These are phyloP conservation scores for Myotis planiceps DNA, from an alignment of 2,797 vertebrate genomes.

Conservation along the genomic window DNA sequence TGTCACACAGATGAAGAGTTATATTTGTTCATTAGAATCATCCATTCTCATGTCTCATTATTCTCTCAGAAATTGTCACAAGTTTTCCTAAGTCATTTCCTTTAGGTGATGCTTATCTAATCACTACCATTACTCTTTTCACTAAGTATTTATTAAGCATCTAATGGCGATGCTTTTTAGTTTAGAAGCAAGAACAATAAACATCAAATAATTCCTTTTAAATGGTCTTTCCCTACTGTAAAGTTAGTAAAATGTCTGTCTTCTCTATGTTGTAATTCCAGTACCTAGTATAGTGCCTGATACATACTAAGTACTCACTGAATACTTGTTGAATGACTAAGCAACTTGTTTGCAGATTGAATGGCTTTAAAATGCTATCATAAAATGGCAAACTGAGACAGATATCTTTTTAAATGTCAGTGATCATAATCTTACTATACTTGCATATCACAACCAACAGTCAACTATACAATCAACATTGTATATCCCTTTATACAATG, in stretches of 20 bases:
- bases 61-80: slow-evolving; percentile 21
- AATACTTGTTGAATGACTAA: not conserved
- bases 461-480: not conserved
- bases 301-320: not conserved
- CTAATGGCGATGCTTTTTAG: slow-evolving; percentile 9
- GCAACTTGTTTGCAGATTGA: not conserved
- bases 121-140: not conserved
- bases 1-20: not conserved
- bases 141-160: slow-evolving; percentile 20
- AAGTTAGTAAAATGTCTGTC: not conserved
- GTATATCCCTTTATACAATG: not conserved
- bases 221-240: not conserved
- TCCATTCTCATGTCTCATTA: not conserved
- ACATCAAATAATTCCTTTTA: not conserved
- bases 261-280: not conserved
- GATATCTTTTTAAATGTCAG: not conserved
- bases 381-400: not conserved
- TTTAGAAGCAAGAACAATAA: not conserved
- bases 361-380: slow-evolving; percentile 1
- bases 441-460: not conserved
- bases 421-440: not conserved
- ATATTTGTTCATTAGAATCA: not conserved
- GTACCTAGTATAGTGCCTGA: not conserved
- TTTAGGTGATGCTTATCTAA: not conserved
- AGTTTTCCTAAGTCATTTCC: slow-evolving; percentile 22